Evolutionary conservation across 2,888 invertebrate genomes (phyloP), one percentile per base, ranked within the genome.

Genomic region (Phyllotreta striolata): DNA sequence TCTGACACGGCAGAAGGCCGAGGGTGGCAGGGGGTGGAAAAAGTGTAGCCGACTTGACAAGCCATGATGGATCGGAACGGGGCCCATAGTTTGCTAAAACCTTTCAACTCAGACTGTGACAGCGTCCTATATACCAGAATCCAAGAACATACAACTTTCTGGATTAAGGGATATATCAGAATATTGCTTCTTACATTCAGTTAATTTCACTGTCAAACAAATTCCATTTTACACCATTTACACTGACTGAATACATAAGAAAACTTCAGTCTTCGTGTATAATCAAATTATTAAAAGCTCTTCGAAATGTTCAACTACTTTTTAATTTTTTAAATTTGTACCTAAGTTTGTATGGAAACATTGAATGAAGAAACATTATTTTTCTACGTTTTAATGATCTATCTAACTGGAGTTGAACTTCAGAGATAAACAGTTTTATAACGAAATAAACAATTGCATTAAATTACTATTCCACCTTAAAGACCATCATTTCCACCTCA

Each of bases 31-130:
- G 80, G 75, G 75, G 75, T 76, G 76, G 64, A 81, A 52, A 55
- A 79, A 79, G 77, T 75, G 76, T 76, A 75, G 79, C 80, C 82
- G 84, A 83, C 84, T 83, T 81, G 85, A 81, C 74, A 78, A 77
- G 76, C 76, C 73, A 78, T 81, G 82, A 78, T 81, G 83, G 86
- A 85, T 80, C 85, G 84, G 80, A 82, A 78, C 74, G 77, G 76
- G 78, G 81, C 79, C 79, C 78, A 77, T 76, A 75, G 79, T 75
- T 78, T 77, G 77, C 79, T 79, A 79, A 79, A 79, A 78, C 78
- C 78, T 76, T 75, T 75, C 73, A 73, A 74, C 77, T 79, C 78
- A 79, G 79, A 79, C 74, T 80, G 79, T 78, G 79, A 80, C 75
- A 75, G 73, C 73, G 70, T 72, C 65, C 66, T 58, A 66, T 67